phyloP scores from a whole-genome alignment of 2,888 invertebrate species.

The Pollenia labialis region DNA sequence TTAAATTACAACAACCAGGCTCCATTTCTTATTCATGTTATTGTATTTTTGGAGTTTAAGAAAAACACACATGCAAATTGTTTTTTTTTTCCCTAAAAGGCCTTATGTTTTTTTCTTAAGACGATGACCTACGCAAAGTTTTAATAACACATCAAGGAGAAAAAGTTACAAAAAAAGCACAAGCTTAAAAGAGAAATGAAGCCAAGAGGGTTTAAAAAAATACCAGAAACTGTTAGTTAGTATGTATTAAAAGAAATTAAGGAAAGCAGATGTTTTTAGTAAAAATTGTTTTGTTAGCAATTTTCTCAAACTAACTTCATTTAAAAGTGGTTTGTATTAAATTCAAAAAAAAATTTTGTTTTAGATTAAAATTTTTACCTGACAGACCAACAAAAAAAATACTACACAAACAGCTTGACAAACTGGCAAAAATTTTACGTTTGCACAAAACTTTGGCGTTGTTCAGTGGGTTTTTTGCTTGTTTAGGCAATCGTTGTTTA shows the following conservation, averaged over 20 bases:
- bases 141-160: conserved; percentile 26
- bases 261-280: conserved; percentile 66
- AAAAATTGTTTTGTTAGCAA: conserved; percentile 12
- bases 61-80: conserved; percentile 67
- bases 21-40: conserved; percentile 51
- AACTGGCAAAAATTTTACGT: no score
- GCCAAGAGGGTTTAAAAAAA: conserved; percentile 4
- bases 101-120: conserved; percentile 67
- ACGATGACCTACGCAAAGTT: conserved; percentile 81
- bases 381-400: no score
- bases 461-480: no score
- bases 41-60: conserved; percentile 74
- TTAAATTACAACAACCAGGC: conserved; percentile 69
- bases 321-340: no score
- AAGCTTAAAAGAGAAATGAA: conserved; percentile 45
- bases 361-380: no score
- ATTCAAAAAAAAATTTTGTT: no score
- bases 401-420: no score
- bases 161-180: conserved; percentile 22
- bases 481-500: no score
- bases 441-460: no score
- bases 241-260: conserved; percentile 55
- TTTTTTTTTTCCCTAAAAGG: conserved; percentile 68
- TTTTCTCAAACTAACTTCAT: not conserved
- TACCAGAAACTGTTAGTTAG: conserved; percentile 2